A percentile compares a stretch with the other conserved stretches of the same genome.
Evolutionary conservation across 2,797 vertebrate species (phyloP).

Genomic region (Gymnocypris eckloni): DNA sequence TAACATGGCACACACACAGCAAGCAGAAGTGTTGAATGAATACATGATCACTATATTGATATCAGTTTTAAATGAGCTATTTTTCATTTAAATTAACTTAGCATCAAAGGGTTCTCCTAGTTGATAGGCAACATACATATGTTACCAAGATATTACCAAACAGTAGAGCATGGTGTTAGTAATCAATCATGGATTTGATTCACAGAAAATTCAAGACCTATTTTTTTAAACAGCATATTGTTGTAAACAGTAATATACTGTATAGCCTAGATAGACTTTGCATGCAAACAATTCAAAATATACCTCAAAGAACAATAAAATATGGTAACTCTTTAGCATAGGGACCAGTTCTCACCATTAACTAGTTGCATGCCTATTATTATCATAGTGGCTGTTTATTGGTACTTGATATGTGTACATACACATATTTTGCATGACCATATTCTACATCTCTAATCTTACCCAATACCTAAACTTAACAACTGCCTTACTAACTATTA

Average conservation of each 20-base stretch:
- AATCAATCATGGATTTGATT: background rate
- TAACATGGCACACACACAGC: slow-evolving; percentile 6
- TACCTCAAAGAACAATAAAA: background rate
- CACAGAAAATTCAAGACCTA: background rate
- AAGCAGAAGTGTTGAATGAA: background rate
- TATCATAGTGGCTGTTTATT: background rate
- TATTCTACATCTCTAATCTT: background rate
- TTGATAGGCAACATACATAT: background rate
- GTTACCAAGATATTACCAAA: background rate
- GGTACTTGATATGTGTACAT: too few species aligned
- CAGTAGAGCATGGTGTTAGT: background rate
- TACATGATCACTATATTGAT: background rate
- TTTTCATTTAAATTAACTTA: background rate
- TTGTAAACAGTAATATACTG: background rate
- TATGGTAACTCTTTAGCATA: background rate
- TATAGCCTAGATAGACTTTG: background rate
- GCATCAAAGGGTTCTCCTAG: background rate
- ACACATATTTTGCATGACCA: background rate
- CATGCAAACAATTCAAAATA: background rate
- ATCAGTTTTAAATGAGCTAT: background rate
- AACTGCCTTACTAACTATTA: background rate
- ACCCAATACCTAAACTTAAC: background rate
- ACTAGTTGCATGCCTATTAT: background rate
- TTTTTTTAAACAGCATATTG: background rate
- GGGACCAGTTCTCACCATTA: background rate